A percentile compares a stretch with the other conserved stretches of the same genome.
Conservation (phyloP, 2,797 vertebrate genomes). For the Pseudochromis fuscus region DNA sequence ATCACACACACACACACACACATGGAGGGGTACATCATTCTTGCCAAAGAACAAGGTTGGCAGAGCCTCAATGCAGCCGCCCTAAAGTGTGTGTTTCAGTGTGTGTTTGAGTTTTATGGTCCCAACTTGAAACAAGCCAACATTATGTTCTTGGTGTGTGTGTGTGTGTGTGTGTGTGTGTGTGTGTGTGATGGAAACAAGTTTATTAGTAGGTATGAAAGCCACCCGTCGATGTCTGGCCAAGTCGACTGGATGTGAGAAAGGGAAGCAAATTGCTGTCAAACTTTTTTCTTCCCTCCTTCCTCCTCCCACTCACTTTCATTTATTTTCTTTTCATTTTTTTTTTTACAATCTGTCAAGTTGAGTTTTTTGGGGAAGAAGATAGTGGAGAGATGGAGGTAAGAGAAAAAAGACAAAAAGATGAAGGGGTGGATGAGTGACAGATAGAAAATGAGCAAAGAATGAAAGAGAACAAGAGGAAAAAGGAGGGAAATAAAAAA, state of each 20-base stretch:
- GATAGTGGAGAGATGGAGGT: neutral
- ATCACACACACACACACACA: constrained; percentile 41
- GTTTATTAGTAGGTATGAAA: constrained; percentile 55
- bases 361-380: neutral
- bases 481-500: neutral
- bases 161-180: constrained; percentile 23
- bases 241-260: constrained; percentile 29
- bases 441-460: neutral
- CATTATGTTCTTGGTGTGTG: constrained; percentile 33
- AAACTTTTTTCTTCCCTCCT: neutral
- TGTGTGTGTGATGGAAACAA: constrained; percentile 44
- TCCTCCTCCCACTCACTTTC: neutral
- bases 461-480: neutral
- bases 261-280: constrained; percentile 31
- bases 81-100: constrained; percentile 40
- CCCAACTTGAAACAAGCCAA: constrained; percentile 46
- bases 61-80: constrained; percentile 9
- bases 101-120: constrained; percentile 52
- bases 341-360: constrained; percentile 1
- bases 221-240: constrained; percentile 49
- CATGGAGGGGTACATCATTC: neutral
- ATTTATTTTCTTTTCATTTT: constrained; percentile 27
- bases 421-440: neutral
- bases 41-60: constrained; percentile 61
- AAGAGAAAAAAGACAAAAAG: neutral